phyloP scores from a whole-genome alignment of 2,797 vertebrate genomes.

The Malurus splendens region DNA sequence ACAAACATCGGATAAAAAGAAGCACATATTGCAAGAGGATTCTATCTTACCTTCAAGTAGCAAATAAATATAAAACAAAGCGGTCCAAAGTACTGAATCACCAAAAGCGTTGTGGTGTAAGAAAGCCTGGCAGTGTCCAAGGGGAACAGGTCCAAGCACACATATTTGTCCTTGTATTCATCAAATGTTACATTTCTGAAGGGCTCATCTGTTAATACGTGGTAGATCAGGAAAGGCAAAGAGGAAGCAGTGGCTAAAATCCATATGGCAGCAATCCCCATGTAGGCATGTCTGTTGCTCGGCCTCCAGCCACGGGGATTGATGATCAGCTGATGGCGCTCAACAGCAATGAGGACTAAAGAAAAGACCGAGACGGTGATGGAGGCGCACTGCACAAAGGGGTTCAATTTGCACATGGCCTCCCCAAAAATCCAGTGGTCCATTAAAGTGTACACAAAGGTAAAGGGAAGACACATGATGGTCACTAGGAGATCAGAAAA shows the following conservation, averaged over 20 bases:
- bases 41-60: conserved; percentile 82
- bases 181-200: conserved; percentile 77
- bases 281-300: conserved; percentile 78
- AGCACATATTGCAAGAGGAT: background rate
- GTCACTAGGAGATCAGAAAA: conserved; percentile 83
- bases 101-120: conserved; percentile 80
- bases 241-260: conserved; percentile 75
- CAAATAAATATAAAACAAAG: conserved; percentile 87
- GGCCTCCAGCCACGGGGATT: conserved; percentile 85
- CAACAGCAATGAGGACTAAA: conserved; percentile 82
- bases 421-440: conserved; percentile 87
- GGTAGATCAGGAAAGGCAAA: conserved; percentile 80
- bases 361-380: conserved; percentile 85
- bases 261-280: conserved; percentile 81
- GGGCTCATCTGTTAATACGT: conserved; percentile 76
- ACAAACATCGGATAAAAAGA: background rate
- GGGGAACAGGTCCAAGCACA: conserved; percentile 82
- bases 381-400: conserved; percentile 82
- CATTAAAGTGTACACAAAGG: conserved; percentile 86
- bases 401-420: conserved; percentile 84
- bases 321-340: conserved; percentile 84
- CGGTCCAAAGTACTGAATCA: conserved; percentile 82
- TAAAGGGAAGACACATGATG: conserved; percentile 85
- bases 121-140: conserved; percentile 75
- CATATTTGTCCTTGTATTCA: conserved; percentile 79